Evolutionary conservation across 2,888 invertebrate genomes (phyloP), one percentile per base, ranked within the genome.

Genomic region (Drosophila antonietae): DNA sequence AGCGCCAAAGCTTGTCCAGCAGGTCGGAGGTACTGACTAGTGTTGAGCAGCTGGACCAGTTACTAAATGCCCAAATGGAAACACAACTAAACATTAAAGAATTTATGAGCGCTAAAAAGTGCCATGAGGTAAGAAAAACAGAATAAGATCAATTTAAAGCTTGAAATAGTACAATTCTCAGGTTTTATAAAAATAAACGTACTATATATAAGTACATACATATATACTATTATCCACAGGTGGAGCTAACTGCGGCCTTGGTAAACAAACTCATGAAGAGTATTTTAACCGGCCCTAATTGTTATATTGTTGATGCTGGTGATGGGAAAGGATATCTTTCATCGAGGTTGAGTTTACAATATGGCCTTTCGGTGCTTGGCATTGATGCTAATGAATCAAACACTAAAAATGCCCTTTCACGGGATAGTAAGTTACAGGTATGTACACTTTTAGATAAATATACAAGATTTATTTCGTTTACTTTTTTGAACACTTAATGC

Each of bases 321-420:
- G 97, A 97, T 88, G 98, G 98, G 0, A 96, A 97, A 90, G 98
- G 98, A 0, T 97, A 97, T 91, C 93, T 98, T 43, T 96, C 97
- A 47, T 95, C 96, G 0, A 94, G 96, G 14, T 91, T 98, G 55
- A 94, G 96, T 0, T 93, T 97, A 6, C 95, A 95, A 69, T 95
- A 96, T 91, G 83, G 89, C 1, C 93, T 97, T 64, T 95, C 95
- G 44, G 96, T 97, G 31, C 93, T 98, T 15, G 97, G 97, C 0
- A 94, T 98, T 0, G 98, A 98, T 93, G 96, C 96, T 10, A 95
- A 96, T 23, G 91, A 93, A 12, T 90, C 92, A 0, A 97, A 97
- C 73, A 95, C 95, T 0, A 92, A 94, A 64, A 95, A 96, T 69
- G 96, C 97, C 9, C 93, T 94, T 10, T 92, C 93, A 84, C 92